These are phyloP conservation scores for Premnoplex brunnescens DNA, from an alignment of 2,797 vertebrate species.

Conservation along the genomic window DNA sequence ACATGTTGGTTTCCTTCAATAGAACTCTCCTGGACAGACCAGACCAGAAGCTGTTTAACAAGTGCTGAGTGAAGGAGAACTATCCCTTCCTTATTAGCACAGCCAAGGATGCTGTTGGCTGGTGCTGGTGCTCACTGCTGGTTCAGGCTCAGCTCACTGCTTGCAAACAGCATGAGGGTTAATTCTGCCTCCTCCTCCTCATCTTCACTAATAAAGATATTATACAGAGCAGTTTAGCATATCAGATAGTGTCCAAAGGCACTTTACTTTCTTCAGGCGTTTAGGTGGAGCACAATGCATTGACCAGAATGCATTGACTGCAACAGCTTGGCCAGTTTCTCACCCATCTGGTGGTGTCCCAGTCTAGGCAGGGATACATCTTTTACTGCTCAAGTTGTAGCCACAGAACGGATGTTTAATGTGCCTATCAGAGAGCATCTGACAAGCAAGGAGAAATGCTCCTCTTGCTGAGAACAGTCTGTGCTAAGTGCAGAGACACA, in stretches of 20 bases:
- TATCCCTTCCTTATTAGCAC: background rate
- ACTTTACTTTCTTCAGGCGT: background rate
- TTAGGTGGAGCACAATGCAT: background rate
- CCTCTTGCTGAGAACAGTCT: background rate
- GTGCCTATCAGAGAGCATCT: background rate
- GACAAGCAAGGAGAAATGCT: background rate
- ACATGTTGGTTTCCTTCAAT: background rate
- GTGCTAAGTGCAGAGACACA: background rate
- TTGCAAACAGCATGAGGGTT: background rate
- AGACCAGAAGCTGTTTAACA: background rate
- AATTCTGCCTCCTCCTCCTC: background rate
- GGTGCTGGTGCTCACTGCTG: background rate
- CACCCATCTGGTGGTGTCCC: background rate
- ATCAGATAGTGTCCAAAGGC: background rate
- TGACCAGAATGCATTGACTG: background rate
- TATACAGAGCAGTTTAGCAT: background rate
- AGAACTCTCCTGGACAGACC: background rate
- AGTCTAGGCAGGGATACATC: background rate
- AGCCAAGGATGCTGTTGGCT: background rate
- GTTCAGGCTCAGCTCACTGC: background rate
- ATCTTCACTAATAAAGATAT: background rate
- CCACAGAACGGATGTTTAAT: background rate
- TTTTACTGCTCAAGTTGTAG: background rate
- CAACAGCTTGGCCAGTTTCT: background rate
- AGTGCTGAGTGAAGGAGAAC: background rate